Percentiles rank a stretch among this genome's conserved stretches.
phyloP scores from a whole-genome alignment of 2,113 vertebrate species.

The Condylura cristata region DNA sequence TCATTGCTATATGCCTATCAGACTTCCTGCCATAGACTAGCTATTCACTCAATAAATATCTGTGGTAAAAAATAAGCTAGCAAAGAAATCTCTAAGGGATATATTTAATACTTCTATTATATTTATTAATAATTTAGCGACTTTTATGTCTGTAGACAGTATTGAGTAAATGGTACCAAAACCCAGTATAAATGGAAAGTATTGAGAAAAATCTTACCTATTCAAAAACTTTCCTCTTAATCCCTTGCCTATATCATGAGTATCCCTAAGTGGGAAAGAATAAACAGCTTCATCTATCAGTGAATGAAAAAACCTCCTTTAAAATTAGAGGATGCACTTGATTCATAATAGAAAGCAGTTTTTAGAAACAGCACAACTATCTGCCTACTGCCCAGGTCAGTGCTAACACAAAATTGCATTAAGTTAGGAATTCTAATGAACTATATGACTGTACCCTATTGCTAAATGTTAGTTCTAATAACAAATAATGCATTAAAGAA shows the following conservation, averaged over 20 bases:
- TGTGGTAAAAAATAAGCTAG: not conserved
- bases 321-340: not conserved
- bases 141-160: not conserved
- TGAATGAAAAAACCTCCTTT: slow-evolving; percentile 17
- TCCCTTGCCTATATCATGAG: not conserved
- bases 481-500: not conserved
- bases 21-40: not conserved
- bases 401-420: not conserved
- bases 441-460: not conserved
- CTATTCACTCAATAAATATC: not conserved
- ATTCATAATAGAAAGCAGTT: not conserved
- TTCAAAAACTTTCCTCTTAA: not conserved
- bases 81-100: not conserved
- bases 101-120: slow-evolving; percentile 7
- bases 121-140: slow-evolving; percentile 36
- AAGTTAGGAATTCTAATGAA: not conserved
- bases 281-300: not conserved
- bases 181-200: not conserved
- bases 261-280: not conserved
- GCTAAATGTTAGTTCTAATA: not conserved
- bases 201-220: not conserved
- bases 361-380: not conserved
- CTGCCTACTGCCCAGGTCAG: not conserved
- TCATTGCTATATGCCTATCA: not conserved
- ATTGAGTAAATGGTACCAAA: slow-evolving; percentile 13